phyloP scores from a whole-genome alignment of 2,888 invertebrate species.

The Osmoderma eremita region DNA sequence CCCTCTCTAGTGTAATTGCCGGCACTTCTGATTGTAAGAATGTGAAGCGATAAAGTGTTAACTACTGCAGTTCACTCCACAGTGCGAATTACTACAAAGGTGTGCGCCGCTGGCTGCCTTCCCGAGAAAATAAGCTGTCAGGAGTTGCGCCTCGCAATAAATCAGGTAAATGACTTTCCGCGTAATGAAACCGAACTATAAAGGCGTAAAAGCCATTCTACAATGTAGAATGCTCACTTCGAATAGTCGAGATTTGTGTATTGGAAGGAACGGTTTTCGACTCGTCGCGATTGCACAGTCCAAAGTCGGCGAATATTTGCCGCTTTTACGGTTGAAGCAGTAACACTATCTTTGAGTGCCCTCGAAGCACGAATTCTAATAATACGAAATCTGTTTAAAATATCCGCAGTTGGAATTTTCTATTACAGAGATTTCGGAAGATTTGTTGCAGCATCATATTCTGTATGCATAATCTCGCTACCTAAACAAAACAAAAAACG shows the following conservation, averaged over 20 bases:
- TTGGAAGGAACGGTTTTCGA: conserved; percentile 18
- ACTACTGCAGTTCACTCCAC: conserved; percentile 35
- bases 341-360: background rate
- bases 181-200: conserved; percentile 36
- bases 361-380: background rate
- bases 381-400: background rate
- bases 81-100: conserved; percentile 35
- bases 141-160: conserved; percentile 23
- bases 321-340: conserved; percentile 2
- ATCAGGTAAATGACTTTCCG: conserved; percentile 38
- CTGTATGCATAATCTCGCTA: too few species aligned
- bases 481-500: too few species aligned
- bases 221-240: conserved; percentile 28
- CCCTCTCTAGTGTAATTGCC: conserved; percentile 46
- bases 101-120: conserved; percentile 10
- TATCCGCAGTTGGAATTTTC: background rate
- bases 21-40: conserved; percentile 44
- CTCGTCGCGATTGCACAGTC: background rate
- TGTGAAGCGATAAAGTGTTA: conserved; percentile 40
- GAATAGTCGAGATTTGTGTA: conserved; percentile 35
- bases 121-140: conserved; percentile 38
- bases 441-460: too few species aligned
- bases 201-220: conserved; percentile 33
- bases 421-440: too few species aligned
- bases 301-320: background rate